Base-by-base conservation (phyloP, 1,140 invertebrate species). In the Elymnias hypermnestra region DNA sequence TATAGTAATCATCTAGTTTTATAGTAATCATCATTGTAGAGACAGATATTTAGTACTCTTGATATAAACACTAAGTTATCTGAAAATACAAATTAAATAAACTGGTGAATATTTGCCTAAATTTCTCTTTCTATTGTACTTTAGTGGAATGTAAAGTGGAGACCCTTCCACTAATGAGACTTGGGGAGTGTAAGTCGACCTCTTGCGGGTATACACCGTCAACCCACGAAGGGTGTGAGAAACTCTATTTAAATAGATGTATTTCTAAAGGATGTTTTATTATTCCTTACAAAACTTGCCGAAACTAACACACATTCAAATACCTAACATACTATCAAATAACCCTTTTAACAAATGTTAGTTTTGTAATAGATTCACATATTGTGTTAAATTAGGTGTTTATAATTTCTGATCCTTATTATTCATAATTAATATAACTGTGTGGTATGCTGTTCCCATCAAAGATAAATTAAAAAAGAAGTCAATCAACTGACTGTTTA, bases 91-190 rank as follows among this genome's bases (percentile, higher is more conserved):
- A 15, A 33, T 15, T 15, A 33, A 33, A 33, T 33, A 15, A 15
- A 2, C 29, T 15, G 12, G 12, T 2, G 15, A 33, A 33, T 33
- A 5, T 33, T 33, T 14, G 29, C 29, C 13, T 33, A 33, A 33
- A 33, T 33, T 33, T 6, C 29, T 14, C 12, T 7, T 33, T 15
- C 3, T 33, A 33, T 33, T 33, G 29, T 33, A 33, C 29, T 33
- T 33, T 33, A 33, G 14, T 33, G 29, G 29, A 33, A 33, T 33
- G 29, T 33, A 15, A 33, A 33, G 29, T 33, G 15, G 29, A 33
- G 29, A 33, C 29, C 29, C 29, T 33, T 33, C 29, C 15, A 33
- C 29, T 33, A 33, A 33, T 33, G 29, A 33, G 29, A 33, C 14
- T 33, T 33, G 29, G 14, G 29, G 29, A 33, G 29, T 33, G 29